A percentile compares a stretch with the other conserved stretches of the same genome.
Evolutionary conservation across 2,888 invertebrate genomes (phyloP).

Genomic region (Caenorhabditis sp.): DNA sequence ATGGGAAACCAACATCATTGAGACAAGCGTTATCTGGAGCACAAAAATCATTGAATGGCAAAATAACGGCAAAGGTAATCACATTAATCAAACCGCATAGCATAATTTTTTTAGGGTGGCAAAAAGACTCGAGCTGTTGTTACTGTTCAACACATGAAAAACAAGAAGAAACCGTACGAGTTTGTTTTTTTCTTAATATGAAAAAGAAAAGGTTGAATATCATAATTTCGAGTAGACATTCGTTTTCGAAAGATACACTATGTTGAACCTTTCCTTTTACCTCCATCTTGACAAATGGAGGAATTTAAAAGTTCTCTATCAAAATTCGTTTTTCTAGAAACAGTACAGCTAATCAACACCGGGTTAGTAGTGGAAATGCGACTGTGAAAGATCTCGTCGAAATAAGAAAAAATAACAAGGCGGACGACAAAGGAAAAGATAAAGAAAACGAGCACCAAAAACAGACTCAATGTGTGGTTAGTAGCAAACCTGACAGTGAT

Average conservation of each 20-base stretch:
- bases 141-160: constrained; percentile 49
- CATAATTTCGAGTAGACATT: too few relatives aligned
- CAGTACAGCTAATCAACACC: constrained; percentile 13
- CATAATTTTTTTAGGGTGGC: constrained; percentile 13
- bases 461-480: constrained; percentile 17
- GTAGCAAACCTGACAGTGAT: constrained; percentile 3
- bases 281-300: too few relatives aligned
- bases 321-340: constrained; percentile 28
- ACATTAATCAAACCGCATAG: neutral
- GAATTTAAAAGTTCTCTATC: too few relatives aligned
- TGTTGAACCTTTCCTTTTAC: too few relatives aligned
- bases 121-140: constrained; percentile 39
- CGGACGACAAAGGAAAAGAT: constrained; percentile 10
- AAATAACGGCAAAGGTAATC: constrained; percentile 31
- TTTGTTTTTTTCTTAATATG: too few relatives aligned
- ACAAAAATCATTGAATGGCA: constrained; percentile 45
- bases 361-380: constrained; percentile 8
- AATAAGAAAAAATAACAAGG: neutral
- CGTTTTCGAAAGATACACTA: too few relatives aligned
- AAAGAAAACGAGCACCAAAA: constrained; percentile 17
- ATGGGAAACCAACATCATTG: constrained; percentile 49
- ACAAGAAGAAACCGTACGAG: constrained; percentile 44
- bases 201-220: too few relatives aligned
- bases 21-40: constrained; percentile 55
- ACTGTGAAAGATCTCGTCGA: constrained; percentile 24